phyloP scores from a whole-genome alignment of 1,140 invertebrate genomes.

The Hormaphis cornu region DNA sequence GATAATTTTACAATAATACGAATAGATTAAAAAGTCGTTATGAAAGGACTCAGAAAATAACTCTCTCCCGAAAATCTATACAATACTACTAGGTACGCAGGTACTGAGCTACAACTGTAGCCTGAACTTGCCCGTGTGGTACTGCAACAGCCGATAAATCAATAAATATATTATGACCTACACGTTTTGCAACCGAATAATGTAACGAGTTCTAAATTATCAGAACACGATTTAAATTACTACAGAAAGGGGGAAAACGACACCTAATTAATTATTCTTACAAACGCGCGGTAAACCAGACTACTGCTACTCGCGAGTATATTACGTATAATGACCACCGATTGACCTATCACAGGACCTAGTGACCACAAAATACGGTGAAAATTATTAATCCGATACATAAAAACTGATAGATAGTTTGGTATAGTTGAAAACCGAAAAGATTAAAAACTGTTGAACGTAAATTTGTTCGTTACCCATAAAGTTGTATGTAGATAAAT shows the following conservation, averaged over 20 bases:
- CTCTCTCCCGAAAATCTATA: not conserved
- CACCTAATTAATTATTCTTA: conserved; percentile 20
- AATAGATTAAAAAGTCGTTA: no score
- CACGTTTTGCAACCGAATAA: not conserved
- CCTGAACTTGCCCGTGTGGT: no score
- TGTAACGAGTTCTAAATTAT: not conserved
- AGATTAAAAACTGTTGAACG: not conserved
- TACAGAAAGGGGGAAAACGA: not conserved
- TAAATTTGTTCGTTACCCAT: not conserved
- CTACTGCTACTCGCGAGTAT: not conserved
- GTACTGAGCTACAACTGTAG: no score
- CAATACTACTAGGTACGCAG: no score
- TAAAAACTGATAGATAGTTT: no score
- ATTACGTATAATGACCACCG: not conserved
- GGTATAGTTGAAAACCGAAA: not conserved
- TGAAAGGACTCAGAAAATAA: no score
- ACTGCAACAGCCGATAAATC: not conserved
- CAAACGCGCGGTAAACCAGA: no score
- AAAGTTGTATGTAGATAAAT: not conserved
- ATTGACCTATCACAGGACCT: not conserved
- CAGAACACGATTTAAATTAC: conserved; percentile 11
- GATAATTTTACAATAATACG: no score
- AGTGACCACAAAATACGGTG: not conserved
- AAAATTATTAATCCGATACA: no score
- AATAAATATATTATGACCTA: not conserved